phyloP scores from a whole-genome alignment of 2,113 vertebrate genomes.

The Pollachius pollachius region DNA sequence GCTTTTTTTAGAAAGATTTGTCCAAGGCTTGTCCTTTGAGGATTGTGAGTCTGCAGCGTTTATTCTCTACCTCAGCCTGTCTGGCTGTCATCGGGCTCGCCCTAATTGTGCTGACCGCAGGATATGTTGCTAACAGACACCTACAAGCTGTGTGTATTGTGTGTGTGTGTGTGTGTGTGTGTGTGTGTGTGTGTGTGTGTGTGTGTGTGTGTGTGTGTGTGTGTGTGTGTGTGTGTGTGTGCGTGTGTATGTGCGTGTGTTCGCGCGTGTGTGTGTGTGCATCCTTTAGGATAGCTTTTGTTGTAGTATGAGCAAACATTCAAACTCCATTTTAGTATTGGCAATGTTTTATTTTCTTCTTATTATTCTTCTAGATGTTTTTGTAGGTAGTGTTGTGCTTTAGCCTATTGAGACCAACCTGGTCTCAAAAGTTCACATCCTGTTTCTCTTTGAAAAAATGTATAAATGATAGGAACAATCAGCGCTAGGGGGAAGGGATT shows the following conservation, averaged over 20 bases:
- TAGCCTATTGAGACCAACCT: too few species aligned
- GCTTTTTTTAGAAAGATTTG: too few species aligned
- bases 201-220: not conserved
- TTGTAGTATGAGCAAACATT: conserved; percentile 9
- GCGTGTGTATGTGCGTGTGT: not conserved
- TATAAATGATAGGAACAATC: too few species aligned
- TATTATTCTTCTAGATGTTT: too few species aligned
- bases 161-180: conserved; percentile 1
- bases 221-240: not conserved
- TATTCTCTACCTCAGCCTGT: conserved; percentile 35
- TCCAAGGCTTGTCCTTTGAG: not conserved
- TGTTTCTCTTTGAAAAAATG: too few species aligned
- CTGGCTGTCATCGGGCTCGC: conserved; percentile 30
- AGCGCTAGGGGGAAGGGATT: too few species aligned
- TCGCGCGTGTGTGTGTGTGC: not conserved
- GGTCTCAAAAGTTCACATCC: too few species aligned
- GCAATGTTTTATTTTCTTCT: not conserved
- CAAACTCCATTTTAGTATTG: conserved; percentile 2
- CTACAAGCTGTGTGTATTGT: not conserved
- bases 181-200: not conserved
- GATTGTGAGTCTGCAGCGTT: conserved; percentile 25
- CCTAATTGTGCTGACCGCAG: conserved; percentile 55
- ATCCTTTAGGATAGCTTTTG: not conserved
- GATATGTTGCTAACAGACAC: conserved; percentile 22
- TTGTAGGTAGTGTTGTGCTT: too few species aligned